Evolutionary conservation across 1,140 invertebrate genomes (phyloP), one percentile per base, ranked within the genome.

Genomic region (Drosophila repleta): DNA sequence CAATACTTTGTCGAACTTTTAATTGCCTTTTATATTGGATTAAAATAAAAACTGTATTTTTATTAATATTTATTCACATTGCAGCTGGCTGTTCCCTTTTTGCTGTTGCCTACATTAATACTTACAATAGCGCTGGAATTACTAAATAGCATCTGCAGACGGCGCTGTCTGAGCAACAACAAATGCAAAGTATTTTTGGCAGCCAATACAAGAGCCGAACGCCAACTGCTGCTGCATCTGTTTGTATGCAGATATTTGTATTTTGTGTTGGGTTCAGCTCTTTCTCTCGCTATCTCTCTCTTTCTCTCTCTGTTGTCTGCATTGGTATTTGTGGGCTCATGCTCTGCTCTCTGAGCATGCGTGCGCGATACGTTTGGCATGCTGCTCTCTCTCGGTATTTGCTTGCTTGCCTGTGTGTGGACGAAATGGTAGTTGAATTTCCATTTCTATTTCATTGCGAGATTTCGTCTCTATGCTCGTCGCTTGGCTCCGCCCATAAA

Each of bases 321-420:
- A 78, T 62, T 79, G 65, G 81, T 85, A 87, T 85, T 85, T 76
- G 80, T 84, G 73, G 70, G 57, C n/a, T 4, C n/a, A 67, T 49
- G 61, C 49, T 56, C 45, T 70, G 74, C 73, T 84, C 76, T 77
- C 75, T 67, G 66, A 60, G 61, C 37, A 46, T 76, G 77, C 68
- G 75, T 67, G 45, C 49, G 62, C 48, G 48, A 17, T 58, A 45
- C 7, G 49, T 24, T 18, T 45, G 17, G 13, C 32, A 32, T 32
- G 20, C 18, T 62, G n/a, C n/a, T 43, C 76, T 57, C 66, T 61
- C 35, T 60, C 58, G 49, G 21, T 24, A 37, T 72, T 72, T 41
- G 48, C 49, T 37, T 35, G 17, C 18, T 21, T 17, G 43, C 52
- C 11, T 39, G 56, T 82, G 67, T 83, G 82, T 61, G 79, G 52